Evolutionary conservation across 2,888 invertebrate genomes (phyloP), one percentile per base, ranked within the genome.

Genomic region (Sicus ferrugineus): DNA sequence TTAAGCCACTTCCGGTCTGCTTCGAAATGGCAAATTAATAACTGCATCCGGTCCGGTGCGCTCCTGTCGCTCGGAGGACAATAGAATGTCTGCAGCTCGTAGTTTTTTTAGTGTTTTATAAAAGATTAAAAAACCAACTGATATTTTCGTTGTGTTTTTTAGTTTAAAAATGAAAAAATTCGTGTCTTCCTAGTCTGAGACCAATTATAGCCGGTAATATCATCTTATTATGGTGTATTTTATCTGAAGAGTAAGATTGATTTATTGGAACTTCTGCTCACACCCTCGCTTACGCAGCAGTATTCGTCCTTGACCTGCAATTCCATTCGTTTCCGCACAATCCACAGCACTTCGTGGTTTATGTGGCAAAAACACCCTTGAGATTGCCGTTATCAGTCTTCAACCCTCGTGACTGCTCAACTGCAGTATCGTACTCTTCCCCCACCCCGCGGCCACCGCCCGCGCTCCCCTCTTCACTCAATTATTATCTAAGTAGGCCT

Each of bases 21-120:
- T 79, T 79, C 75, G 77, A 81, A 80, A 79, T 80, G 79, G 82
- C 83, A 79, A 82, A 82, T 82, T 83, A 82, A 82, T 82, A 81
- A 80, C 81, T 74, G 80, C 82, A 77, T 82, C 81, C 81, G 81
- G 67, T 56, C 21, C 14, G 16, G 16, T 54, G 54, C 54, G 42
- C 23, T 11, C 54, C 54, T 23, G 11, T 11, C 23, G 26, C 14
- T 14, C 23, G 23, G 28, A 28, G 28, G 28, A 54, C 54, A 28
- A 28, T 21, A 23, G 23, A 52, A 23, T 2, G 50, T 6, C 5
- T 11, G 9, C 34, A 34, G 9, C 34, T 34, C n/a, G n/a, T n/a
- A n/a, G n/a, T n/a, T n/a, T n/a, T n/a, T n/a, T n/a, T n/a, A n/a
- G n/a, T n/a, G n/a, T n/a, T n/a, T n/a, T n/a, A n/a, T n/a, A n/a